These are phyloP conservation scores for Pseudanteris insignis DNA, from an alignment of 2,888 invertebrate genomes.

Conservation along the genomic window DNA sequence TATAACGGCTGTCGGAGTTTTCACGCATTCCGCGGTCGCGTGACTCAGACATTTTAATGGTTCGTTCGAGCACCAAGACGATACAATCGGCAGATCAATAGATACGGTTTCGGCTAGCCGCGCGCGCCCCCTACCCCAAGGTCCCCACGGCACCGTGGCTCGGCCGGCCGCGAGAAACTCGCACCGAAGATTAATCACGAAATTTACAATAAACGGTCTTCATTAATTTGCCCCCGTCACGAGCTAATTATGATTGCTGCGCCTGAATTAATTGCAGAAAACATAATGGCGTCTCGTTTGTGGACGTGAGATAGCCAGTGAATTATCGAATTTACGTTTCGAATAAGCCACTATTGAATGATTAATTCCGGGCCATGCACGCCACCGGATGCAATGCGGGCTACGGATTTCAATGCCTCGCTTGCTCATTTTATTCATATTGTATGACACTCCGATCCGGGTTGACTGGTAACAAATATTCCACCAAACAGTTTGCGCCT, in stretches of 20 bases:
- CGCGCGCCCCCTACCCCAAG: not conserved
- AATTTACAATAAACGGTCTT: slow-evolving; percentile 42
- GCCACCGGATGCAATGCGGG: not conserved
- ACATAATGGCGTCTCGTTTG: slow-evolving; percentile 35
- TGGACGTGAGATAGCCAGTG: slow-evolving; percentile 15
- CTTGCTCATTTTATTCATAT: no score
- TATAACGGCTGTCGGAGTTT: no score
- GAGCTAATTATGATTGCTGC: slow-evolving; percentile 41
- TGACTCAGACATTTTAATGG: slow-evolving; percentile 46
- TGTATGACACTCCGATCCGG: not conserved
- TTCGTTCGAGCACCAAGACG: slow-evolving; percentile 46
- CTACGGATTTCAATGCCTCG: not conserved
- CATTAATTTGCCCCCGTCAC: slow-evolving; percentile 40
- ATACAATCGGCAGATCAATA: slow-evolving; percentile 45
- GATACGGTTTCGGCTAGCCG: slow-evolving; percentile 35
- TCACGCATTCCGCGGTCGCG: slow-evolving; percentile 40
- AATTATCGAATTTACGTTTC: slow-evolving; percentile 32
- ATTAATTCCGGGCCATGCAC: slow-evolving; percentile 13
- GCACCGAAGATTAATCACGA: slow-evolving; percentile 39
- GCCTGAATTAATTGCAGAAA: slow-evolving; percentile 23
- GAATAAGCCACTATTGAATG: slow-evolving; percentile 26
- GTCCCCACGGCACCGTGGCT: no score
- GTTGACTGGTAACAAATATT: no score
- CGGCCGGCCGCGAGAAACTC: slow-evolving; percentile 20
- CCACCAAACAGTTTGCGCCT: no score